These are phyloP conservation scores for Gymnosoma rotundatum DNA, from an alignment of 2,888 invertebrate genomes.

Conservation along the genomic window DNA sequence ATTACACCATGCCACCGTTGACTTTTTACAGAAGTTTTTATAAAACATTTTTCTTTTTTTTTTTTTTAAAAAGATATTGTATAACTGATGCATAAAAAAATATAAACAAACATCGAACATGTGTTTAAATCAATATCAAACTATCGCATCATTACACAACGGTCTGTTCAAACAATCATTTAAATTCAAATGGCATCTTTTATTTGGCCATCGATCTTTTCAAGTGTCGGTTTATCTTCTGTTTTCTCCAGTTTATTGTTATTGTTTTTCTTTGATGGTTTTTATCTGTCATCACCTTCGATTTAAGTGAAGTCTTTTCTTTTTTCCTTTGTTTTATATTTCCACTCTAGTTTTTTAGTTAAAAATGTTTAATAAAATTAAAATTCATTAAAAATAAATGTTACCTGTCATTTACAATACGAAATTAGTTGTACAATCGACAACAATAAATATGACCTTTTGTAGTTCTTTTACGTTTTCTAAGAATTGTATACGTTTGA, in stretches of 20 bases:
- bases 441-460: neutral
- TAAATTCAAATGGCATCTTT: constrained; percentile 38
- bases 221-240: neutral
- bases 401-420: constrained; percentile 45
- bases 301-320: constrained; percentile 22
- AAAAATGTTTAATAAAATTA: constrained; percentile 37
- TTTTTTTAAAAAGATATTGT: too few relatives aligned
- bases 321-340: neutral
- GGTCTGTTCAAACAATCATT: constrained; percentile 5
- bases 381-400: constrained; percentile 32
- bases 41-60: neutral
- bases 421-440: constrained; percentile 14
- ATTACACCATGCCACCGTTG: neutral
- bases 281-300: constrained; percentile 51
- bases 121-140: constrained; percentile 18
- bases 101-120: neutral
- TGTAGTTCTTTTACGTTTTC: constrained; percentile 9
- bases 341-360: neutral
- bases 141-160: neutral
- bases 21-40: neutral
- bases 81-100: too few relatives aligned
- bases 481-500: neutral
- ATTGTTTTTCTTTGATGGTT: constrained; percentile 21
- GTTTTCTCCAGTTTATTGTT: neutral
- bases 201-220: constrained; percentile 19